phyloP scores from a whole-genome alignment of 2,888 invertebrate genomes.

The Quadroppia sp. region DNA sequence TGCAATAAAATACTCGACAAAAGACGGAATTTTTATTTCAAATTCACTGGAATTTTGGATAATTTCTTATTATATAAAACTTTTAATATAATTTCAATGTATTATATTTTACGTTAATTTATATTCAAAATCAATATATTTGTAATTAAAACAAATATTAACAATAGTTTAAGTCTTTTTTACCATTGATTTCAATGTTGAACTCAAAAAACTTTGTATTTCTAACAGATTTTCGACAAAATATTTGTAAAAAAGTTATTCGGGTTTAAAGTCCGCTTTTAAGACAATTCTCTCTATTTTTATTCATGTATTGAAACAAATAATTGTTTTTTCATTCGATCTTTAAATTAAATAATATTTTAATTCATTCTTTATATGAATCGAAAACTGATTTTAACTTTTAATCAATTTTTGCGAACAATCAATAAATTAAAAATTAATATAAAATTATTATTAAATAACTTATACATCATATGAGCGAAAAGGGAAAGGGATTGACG shows the following conservation, averaged over 20 bases:
- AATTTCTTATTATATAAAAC: neutral
- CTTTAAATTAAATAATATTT: constrained; percentile 4
- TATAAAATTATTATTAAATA: neutral
- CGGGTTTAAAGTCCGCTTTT: constrained; percentile 23
- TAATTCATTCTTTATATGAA: neutral
- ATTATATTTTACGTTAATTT: constrained; percentile 22
- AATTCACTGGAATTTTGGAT: constrained; percentile 1
- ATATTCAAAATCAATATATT: constrained; percentile 12
- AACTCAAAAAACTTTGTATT: too few species aligned
- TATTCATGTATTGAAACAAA: constrained; percentile 12
- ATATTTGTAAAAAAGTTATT: constrained; percentile 20
- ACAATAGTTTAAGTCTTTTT: too few species aligned
- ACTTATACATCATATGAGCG: neutral
- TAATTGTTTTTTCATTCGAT: constrained; percentile 10
- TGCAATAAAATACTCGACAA: constrained; percentile 34
- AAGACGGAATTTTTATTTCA: neutral
- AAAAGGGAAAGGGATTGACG: constrained; percentile 8
- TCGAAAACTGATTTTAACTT: neutral
- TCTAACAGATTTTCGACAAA: too few species aligned
- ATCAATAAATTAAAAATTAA: neutral
- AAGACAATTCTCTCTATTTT: constrained; percentile 31
- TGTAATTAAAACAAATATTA: too few species aligned
- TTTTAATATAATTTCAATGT: constrained; percentile 15
- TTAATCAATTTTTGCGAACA: neutral
- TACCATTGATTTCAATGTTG: neutral